Base-by-base conservation (phyloP, 2,113 vertebrate genomes). In the Lathamus discolor region DNA sequence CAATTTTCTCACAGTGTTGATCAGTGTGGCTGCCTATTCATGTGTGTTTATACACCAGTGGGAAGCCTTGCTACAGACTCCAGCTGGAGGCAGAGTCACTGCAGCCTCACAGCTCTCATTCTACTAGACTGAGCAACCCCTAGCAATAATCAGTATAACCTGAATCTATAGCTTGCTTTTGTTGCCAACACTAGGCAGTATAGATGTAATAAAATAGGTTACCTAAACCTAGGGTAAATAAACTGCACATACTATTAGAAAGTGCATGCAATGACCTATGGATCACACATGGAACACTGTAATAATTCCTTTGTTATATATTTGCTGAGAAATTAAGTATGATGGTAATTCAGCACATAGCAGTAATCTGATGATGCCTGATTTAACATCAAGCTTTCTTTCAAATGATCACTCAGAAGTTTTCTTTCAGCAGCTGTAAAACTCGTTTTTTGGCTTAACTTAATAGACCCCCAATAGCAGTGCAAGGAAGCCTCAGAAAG, bases 271-370 rank as follows among this genome's bases (percentile, higher is more conserved):
- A 31, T 6, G 2, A 23, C 7, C 13, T 8, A 20, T 35, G 39
- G 7, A 5, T 28, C 67, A n/a, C 18, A 43, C 3, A 5, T 33
- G 25, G n/a, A 63, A 39, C 17, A 6, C 25, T 39, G 7, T 31
- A 48, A 7, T 20, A 27, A 41, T 54, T 49, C 29, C 18, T 75
- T 54, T 35, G 31, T 8, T 74, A 8, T 23, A 43, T 8, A 55
- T 29, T 44, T 70, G 24, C 11, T 66, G 54, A 57, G 70, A 91
- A 54, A 82, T 59, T 10, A 39, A 29, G 31, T 82, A 35, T n/a
- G 15, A 33, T 2, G 3, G 27, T 7, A 72, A 29, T n/a, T 51
- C 23, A 80, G 55, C 22, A 15, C 5, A 1, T 0, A 27, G 18
- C 37, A 68, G 20, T 70, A 74, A 33, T 43, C 57, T 75, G 16